Conservation (phyloP, 1,140 invertebrate genomes). For the Helicoverpa armigera region DNA sequence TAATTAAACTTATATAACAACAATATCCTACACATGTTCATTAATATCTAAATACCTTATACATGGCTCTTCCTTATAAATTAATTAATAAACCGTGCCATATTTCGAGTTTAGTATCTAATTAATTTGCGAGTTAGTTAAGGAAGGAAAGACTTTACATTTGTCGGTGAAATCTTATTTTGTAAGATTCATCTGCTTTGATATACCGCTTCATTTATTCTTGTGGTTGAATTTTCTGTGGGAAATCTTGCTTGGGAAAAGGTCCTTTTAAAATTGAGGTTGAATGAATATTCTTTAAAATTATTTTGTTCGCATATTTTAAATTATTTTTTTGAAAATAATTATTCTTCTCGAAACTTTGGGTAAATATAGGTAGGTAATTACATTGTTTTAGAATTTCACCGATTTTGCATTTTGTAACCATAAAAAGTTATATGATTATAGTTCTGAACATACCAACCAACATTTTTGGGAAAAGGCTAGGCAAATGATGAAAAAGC, state of each 20-base stretch:
- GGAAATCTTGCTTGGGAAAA: neutral
- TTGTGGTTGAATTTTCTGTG: neutral
- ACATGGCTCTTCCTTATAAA: neutral
- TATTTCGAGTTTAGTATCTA: conserved; percentile 29
- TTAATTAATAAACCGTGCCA: conserved; percentile 28
- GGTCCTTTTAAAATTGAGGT: neutral
- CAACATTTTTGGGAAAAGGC: too few species aligned
- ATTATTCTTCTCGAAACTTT: too few species aligned
- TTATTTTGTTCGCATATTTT: too few species aligned
- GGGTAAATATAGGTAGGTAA: too few species aligned
- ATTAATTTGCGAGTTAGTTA: conserved; percentile 19
- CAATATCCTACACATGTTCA: neutral
- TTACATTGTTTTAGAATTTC: too few species aligned
- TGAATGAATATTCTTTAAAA: neutral
- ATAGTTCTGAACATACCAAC: too few species aligned
- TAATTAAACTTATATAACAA: neutral
- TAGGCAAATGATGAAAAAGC: too few species aligned
- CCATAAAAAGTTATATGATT: too few species aligned
- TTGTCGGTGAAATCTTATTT: neutral
- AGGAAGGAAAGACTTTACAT: neutral
- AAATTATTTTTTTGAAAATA: too few species aligned
- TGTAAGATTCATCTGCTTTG: neutral
- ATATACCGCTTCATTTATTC: neutral
- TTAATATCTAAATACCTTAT: neutral
- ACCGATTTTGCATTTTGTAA: too few species aligned